Evolutionary conservation across 2,797 vertebrate genomes (phyloP), one percentile per base, ranked within the genome.

Genomic region (Lutjanus campechanus): DNA sequence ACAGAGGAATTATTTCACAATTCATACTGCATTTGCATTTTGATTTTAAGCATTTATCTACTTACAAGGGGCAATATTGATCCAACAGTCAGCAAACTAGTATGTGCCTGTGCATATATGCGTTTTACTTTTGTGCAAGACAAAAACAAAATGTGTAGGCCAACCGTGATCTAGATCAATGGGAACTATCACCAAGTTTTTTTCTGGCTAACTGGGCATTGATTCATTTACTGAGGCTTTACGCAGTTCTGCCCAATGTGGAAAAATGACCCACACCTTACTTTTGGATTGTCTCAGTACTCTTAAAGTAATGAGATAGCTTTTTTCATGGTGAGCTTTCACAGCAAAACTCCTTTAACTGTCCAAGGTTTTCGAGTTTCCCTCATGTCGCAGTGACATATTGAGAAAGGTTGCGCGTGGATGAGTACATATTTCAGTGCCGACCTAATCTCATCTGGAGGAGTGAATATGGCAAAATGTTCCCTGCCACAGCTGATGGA

Each of bases 361-460:
- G 76, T 79, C 41, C 16, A 56, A 63, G 68, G 49, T 70, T 87
- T 85, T 73, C 41, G 20, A 78, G n/a, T 79, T 78, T 64, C 56
- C 16, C 68, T 71, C n/a, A 16, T 77, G 83, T 86, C 40, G 0
- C 65, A 29, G 60, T 76, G 79, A 88, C 85, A 83, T 58, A 83
- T 72, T 64, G 74, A 79, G 69, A 81, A 47, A 70, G 62, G 69
- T 79, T 1, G 41, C 6, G 19, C 25, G 20, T 77, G 78, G 69
- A 76, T 77, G 76, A 82, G 76, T 74, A 55, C 77, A 73, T 85
- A 69, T 89, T 73, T 85, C 78, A 81, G 59, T 56, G 62, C 29
- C 17, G 40, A 77, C 54, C 62, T 83, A 85, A 87, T 87, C 84
- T 85, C 68, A 72, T 89, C 81, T 88, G 72, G n/a, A 12, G 58